Conservation (phyloP, 2,797 vertebrate genomes). For the Phataginus tetradactyla region DNA sequence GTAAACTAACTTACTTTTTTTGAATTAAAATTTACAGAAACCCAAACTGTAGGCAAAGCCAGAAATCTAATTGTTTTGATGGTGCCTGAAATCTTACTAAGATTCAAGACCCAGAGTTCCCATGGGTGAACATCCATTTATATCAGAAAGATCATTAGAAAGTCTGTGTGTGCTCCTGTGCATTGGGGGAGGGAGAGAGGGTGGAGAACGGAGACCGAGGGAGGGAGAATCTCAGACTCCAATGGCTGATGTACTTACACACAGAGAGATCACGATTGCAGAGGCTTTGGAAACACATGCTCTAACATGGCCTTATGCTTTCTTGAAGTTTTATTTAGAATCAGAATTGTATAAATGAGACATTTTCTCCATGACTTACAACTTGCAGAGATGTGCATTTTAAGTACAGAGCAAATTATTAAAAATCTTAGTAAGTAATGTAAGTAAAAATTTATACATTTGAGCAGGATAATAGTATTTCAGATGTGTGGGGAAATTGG, state of each 20-base stretch:
- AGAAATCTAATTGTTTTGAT: neutral
- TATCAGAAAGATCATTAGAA: neutral
- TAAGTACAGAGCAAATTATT: neutral
- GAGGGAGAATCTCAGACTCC: neutral
- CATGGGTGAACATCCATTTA: neutral
- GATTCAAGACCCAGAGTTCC: neutral
- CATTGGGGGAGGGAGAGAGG: neutral
- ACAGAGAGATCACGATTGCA: neutral
- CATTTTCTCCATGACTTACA: neutral
- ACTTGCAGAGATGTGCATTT: neutral
- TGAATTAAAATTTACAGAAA: neutral
- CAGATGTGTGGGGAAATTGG: neutral
- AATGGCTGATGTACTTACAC: neutral
- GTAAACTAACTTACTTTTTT: neutral
- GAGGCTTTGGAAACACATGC: neutral
- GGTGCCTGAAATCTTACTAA: neutral
- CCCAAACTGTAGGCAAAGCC: neutral
- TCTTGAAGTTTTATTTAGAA: neutral
- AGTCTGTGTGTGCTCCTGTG: neutral
- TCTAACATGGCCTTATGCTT: neutral
- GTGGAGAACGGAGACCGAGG: neutral
- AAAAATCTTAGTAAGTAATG: neutral
- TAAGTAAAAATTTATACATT: neutral
- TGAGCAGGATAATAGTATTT: neutral
- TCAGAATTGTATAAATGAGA: neutral